Base-by-base conservation (phyloP, 2,797 vertebrate species). In the Erithacus rubecula region DNA sequence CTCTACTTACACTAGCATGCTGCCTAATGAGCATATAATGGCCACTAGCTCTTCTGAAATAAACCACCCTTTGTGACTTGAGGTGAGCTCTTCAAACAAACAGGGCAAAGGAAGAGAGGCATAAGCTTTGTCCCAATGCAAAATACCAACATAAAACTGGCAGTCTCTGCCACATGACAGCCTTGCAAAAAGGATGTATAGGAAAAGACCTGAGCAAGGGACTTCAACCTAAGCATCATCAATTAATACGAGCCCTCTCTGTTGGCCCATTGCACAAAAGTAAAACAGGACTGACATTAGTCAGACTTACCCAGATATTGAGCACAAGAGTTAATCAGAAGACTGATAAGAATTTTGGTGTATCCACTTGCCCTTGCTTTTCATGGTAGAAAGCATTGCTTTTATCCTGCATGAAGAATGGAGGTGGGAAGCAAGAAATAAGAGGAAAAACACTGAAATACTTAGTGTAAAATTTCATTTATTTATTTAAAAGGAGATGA, bases 231-330 rank as follows among this genome's bases (percentile, higher is more conserved):
- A 56, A 67, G 20, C 41, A 68, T 29, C 43, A n/a, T 16, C 5
- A 39, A 10, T 56, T 88, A 83, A 53, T 15, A 41, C 0, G 0
- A 62, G 19, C 10, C 19, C 12, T 26, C 8, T 70, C 60, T 63
- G 30, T 41, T 52, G n/a, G 32, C 9, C n/a, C 39, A 60, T 3
- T 37, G 27, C 32, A 23, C 0, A 0, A 5, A 43, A 30, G 32
- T 30, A 43, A 77, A 90, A 39, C 5, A 43, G 47, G 17, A 29
- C 39, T 81, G 13, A 37, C 4, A 9, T 53, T 30, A 43, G 24
- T 43, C 19, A 79, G 15, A 32, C 37, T 87, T 59, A 74, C 41
- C 16, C 9, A 59, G 53, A 34, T 30, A n/a, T 1, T 39, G 26
- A 94, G 20, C 17, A 65, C 41, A 65, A 27, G 76, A 24, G 12